Base-by-base conservation (phyloP, 2,888 invertebrate species). In the Helobdella robusta region DNA sequence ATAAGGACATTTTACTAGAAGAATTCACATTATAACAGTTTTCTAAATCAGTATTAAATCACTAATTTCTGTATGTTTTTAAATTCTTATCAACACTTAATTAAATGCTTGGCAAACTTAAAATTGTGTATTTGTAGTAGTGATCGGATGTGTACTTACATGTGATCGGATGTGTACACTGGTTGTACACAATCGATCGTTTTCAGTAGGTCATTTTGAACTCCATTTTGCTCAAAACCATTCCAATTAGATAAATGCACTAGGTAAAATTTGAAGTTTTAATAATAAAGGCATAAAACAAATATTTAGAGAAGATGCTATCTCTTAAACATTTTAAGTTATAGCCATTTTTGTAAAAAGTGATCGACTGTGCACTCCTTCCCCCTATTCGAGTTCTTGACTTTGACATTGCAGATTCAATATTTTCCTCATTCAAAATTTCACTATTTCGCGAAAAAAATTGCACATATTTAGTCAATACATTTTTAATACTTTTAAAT, bases 291-390 rank as follows among this genome's bases (percentile, higher is more conserved):
- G 44, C 44, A 40, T 40, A 40, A n/a, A 40, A 40, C 44, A 40
- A 40, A 40, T 40, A 40, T 40, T 40, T 40, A 40, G 44, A 40
- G 44, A 40, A 15, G n/a, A 15, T 40, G 11, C 11, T 40, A 40
- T 15, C 44, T 40, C n/a, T 40, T 40, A 40, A 40, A 40, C 44
- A 40, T 40, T 40, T 11, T 40, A 40, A 40, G 44, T 40, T 40
- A 40, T 15, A n/a, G n/a, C n/a, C n/a, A n/a, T 15, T 40, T 40
- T 40, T 40, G 11, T 40, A 15, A 15, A 40, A 40, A 11, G 44
- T 40, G 44, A 40, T 40, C 44, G n/a, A 40, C 44, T 40, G 44
- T 40, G 44, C 44, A 40, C 44, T 40, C 44, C 44, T 40, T 40
- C 44, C 44, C 44, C 44, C n/a, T n/a, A n/a, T n/a, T n/a, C n/a